A percentile compares a stretch with the other conserved stretches of the same genome.
phyloP scores from a whole-genome alignment of 2,113 vertebrate species.

The Bettongia penicillata region DNA sequence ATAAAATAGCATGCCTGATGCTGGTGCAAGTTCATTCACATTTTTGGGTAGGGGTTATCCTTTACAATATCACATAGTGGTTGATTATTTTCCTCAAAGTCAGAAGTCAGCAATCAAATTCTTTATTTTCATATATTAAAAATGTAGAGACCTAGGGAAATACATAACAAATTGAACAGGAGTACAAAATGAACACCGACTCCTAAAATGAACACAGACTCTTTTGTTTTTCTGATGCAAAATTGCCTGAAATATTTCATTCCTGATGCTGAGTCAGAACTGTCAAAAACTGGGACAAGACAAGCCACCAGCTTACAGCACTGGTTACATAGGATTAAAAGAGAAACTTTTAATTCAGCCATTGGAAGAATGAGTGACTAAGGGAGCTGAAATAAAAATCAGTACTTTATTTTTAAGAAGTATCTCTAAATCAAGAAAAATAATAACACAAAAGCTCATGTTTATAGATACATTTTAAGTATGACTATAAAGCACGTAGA shows the following conservation, averaged over 20 bases:
- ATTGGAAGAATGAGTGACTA: background rate
- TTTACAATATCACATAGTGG: background rate
- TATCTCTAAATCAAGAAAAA: background rate
- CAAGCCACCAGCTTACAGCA: background rate
- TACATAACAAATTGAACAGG: background rate
- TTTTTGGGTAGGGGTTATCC: background rate
- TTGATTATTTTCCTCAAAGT: background rate
- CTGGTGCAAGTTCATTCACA: background rate
- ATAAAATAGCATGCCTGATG: background rate
- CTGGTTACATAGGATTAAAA: background rate
- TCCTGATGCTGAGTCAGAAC: background rate
- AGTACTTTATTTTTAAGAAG: background rate
- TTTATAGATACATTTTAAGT: background rate
- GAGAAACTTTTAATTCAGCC: background rate
- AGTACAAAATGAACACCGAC: background rate
- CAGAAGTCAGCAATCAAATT: background rate
- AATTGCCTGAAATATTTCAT: background rate
- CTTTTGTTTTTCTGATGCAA: background rate
- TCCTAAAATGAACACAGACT: background rate
- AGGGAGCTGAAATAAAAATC: background rate
- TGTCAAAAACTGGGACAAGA: background rate
- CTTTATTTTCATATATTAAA: background rate
- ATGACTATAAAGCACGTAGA: background rate
- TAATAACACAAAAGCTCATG: background rate
- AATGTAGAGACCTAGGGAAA: background rate